Evolutionary conservation across 2,113 vertebrate genomes (phyloP).

Genomic region (Hucho hucho): DNA sequence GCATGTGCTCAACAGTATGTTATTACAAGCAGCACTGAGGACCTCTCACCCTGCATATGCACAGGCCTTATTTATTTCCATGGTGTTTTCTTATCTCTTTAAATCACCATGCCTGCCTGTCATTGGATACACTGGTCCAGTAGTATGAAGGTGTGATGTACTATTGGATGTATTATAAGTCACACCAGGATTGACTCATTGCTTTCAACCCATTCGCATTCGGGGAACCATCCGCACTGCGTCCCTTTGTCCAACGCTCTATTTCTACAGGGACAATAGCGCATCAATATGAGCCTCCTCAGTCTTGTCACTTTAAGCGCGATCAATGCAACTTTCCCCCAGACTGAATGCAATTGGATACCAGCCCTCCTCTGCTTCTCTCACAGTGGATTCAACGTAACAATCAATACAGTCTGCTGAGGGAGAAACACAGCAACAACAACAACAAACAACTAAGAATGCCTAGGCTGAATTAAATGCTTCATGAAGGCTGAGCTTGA

Average conservation of each 20-base stretch:
- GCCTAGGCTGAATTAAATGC: slow-evolving; percentile 37
- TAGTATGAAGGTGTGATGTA: slow-evolving; percentile 39
- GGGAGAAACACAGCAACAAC: slow-evolving; percentile 37
- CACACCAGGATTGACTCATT: slow-evolving; percentile 40
- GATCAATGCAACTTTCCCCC: slow-evolving; percentile 66
- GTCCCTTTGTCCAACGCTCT: slow-evolving; percentile 37
- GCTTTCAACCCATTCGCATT: slow-evolving; percentile 39
- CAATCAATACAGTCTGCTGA: slow-evolving; percentile 62
- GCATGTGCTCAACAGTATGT: slow-evolving; percentile 14
- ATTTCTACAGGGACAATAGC: slow-evolving; percentile 60
- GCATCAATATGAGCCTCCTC: slow-evolving; percentile 64
- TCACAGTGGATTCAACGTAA: slow-evolving; percentile 48
- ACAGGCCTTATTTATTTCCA: slow-evolving; percentile 42
- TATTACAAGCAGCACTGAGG: slow-evolving; percentile 36
- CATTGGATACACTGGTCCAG: background rate
- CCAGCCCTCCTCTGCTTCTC: slow-evolving; percentile 26
- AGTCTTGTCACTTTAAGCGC: slow-evolving; percentile 70
- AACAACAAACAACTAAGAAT: slow-evolving; percentile 19
- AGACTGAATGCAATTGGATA: slow-evolving; percentile 47
- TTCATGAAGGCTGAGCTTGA: slow-evolving; percentile 8
- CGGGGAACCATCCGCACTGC: slow-evolving; percentile 41
- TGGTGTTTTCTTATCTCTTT: slow-evolving; percentile 47
- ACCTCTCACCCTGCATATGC: slow-evolving; percentile 33
- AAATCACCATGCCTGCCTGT: slow-evolving; percentile 43
- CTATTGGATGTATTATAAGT: slow-evolving; percentile 19